A percentile compares a stretch with the other conserved stretches of the same genome.
These are phyloP conservation scores for Dinocampus coccinellae DNA, from an alignment of 2,888 invertebrate species.

Conservation along the genomic window DNA sequence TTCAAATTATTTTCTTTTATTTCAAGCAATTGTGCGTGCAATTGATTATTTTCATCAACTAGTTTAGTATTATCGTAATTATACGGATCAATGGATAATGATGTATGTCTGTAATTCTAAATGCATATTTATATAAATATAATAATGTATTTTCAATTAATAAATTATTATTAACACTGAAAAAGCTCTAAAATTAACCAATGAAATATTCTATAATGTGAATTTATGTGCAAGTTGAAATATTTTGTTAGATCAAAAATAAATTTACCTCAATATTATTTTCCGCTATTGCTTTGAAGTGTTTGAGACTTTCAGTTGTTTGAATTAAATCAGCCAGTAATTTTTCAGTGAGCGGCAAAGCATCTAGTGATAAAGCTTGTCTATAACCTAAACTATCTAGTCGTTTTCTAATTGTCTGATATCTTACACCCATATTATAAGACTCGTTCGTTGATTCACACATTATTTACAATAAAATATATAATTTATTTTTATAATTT, in stretches of 20 bases:
- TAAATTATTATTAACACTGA: neutral
- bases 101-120: constrained; percentile 59
- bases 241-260: neutral
- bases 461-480: constrained; percentile 15
- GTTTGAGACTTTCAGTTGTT: constrained; percentile 88
- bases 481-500: no score
- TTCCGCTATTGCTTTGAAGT: constrained; percentile 83
- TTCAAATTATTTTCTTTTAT: constrained; percentile 76
- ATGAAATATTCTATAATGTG: neutral
- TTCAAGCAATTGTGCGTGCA: constrained; percentile 78
- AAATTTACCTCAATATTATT: constrained; percentile 75
- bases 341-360: constrained; percentile 84
- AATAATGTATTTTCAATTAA: constrained; percentile 3
- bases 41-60: constrained; percentile 80
- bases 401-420: constrained; percentile 75
- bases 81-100: constrained; percentile 80
- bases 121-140: constrained; percentile 21
- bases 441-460: constrained; percentile 44
- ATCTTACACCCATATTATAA: constrained; percentile 61
- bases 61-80: constrained; percentile 85
- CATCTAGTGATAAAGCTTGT: constrained; percentile 81
- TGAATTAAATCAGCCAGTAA: constrained; percentile 86
- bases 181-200: neutral
- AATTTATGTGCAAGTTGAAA: constrained; percentile 23
- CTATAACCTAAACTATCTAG: constrained; percentile 87